Evolutionary conservation across 2,797 vertebrate genomes (phyloP).

Genomic region (Nothura maculosa): DNA sequence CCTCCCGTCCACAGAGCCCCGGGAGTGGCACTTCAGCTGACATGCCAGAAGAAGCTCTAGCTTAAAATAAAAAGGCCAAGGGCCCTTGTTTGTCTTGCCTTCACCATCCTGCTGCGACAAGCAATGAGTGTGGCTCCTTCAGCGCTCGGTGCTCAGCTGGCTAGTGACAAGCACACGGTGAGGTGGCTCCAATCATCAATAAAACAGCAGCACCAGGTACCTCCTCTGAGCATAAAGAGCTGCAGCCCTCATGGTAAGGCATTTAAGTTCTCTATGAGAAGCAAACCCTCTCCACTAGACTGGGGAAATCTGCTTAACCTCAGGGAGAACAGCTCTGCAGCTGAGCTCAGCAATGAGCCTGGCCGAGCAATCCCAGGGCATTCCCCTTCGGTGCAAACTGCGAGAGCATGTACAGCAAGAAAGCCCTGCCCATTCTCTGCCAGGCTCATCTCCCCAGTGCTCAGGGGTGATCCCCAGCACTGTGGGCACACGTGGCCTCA

Average conservation of each 20-base stretch:
- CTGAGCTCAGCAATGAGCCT: not conserved
- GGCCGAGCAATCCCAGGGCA: not conserved
- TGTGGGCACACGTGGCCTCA: not conserved
- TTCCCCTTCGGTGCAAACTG: not conserved
- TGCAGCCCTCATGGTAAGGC: conserved; percentile 15
- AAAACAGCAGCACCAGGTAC: not conserved
- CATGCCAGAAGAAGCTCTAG: not conserved
- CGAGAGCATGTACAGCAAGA: not conserved
- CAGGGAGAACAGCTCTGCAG: not conserved
- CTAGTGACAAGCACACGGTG: not conserved
- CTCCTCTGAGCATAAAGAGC: not conserved
- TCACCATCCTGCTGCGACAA: not conserved
- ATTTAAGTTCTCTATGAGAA: not conserved
- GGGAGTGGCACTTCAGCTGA: not conserved
- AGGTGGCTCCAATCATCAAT: conserved; percentile 9
- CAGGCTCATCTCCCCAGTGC: not conserved
- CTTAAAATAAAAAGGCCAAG: not conserved
- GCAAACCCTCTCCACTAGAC: not conserved
- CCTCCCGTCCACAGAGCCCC: not conserved
- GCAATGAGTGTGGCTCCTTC: not conserved
- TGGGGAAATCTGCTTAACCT: conserved; percentile 25
- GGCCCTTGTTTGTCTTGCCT: not conserved
- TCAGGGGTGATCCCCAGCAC: not conserved
- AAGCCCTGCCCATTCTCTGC: not conserved
- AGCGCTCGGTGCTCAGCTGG: not conserved